A percentile compares a stretch with the other conserved stretches of the same genome.
Evolutionary conservation across 1,140 invertebrate genomes (phyloP).

Genomic region (Zaprionus lachaisei): DNA sequence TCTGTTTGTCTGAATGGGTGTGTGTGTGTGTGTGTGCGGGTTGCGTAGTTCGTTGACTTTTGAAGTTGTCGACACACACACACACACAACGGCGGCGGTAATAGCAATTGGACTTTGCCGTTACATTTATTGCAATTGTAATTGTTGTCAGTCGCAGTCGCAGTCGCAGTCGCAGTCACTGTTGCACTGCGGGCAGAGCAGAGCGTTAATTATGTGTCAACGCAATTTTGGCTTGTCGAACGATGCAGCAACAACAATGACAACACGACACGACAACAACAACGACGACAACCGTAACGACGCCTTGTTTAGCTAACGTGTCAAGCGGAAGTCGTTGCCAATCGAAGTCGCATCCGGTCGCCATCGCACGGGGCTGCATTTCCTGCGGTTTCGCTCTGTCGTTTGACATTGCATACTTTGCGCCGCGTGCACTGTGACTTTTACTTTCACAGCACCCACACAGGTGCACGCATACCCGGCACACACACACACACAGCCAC

Average conservation of each 20-base stretch:
- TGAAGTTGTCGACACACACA: conserved; percentile 62
- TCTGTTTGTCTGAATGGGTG: conserved; percentile 24
- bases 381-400: conserved; percentile 40
- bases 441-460: conserved; percentile 50
- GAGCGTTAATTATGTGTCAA: conserved; percentile 69
- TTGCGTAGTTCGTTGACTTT: conserved; percentile 79
- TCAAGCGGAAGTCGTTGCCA: conserved; percentile 81
- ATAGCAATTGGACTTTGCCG: conserved; percentile 66
- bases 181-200: conserved; percentile 11
- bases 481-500: neutral
- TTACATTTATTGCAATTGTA: conserved; percentile 82
- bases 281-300: conserved; percentile 18
- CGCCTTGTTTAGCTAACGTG: conserved; percentile 55
- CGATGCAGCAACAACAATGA: conserved; percentile 42
- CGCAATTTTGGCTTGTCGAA: conserved; percentile 69
- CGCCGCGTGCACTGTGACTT: conserved; percentile 51
- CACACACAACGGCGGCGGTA: conserved; percentile 38
- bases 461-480: neutral
- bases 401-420: conserved; percentile 48
- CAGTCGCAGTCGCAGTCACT: conserved; percentile 25
- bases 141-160: conserved; percentile 74
- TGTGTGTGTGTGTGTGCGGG: conserved; percentile 23
- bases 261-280: conserved; percentile 14
- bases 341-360: conserved; percentile 73
- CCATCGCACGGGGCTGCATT: conserved; percentile 22